phyloP scores from a whole-genome alignment of 2,888 invertebrate species.

The Macrophya annulata region DNA sequence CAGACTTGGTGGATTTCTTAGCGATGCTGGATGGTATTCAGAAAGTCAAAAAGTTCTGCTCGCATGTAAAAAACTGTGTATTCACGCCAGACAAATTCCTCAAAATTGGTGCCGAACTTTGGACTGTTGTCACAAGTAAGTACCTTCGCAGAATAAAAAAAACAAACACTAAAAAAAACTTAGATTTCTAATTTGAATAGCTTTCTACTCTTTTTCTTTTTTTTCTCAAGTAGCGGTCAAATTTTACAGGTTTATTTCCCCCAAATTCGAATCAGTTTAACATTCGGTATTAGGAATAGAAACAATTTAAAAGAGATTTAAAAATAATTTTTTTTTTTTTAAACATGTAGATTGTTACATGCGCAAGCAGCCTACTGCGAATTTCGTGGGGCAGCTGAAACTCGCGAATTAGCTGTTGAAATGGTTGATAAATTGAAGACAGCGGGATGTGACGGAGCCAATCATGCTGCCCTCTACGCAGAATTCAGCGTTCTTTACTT shows the following conservation, averaged over 20 bases:
- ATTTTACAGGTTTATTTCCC: not conserved
- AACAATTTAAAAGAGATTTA: not conserved
- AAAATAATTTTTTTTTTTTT: no score
- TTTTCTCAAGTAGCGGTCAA: not conserved
- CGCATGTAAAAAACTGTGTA: slow-evolving; percentile 86
- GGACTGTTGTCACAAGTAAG: slow-evolving; percentile 93
- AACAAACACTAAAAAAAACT: not conserved
- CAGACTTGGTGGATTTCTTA: slow-evolving; percentile 87
- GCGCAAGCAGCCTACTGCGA: slow-evolving; percentile 92
- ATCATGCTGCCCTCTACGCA: slow-evolving; percentile 87
- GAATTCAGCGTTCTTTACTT: slow-evolving; percentile 93
- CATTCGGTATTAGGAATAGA: not conserved
- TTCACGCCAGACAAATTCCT: slow-evolving; percentile 81
- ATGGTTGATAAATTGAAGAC: slow-evolving; percentile 81
- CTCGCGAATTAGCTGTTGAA: slow-evolving; percentile 83
- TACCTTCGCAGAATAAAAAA: slow-evolving; percentile 11
- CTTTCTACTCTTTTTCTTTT: not conserved
- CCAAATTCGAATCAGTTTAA: not conserved
- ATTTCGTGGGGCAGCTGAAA: slow-evolving; percentile 89
- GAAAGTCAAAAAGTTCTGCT: slow-evolving; percentile 89
- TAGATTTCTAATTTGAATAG: slow-evolving; percentile 13
- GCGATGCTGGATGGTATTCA: slow-evolving; percentile 93
- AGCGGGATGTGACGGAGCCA: slow-evolving; percentile 71
- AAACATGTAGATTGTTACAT: slow-evolving; percentile 88
- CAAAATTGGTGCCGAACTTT: slow-evolving; percentile 86